Conservation (phyloP, 1,140 invertebrate species). For the Linepithema humile region DNA sequence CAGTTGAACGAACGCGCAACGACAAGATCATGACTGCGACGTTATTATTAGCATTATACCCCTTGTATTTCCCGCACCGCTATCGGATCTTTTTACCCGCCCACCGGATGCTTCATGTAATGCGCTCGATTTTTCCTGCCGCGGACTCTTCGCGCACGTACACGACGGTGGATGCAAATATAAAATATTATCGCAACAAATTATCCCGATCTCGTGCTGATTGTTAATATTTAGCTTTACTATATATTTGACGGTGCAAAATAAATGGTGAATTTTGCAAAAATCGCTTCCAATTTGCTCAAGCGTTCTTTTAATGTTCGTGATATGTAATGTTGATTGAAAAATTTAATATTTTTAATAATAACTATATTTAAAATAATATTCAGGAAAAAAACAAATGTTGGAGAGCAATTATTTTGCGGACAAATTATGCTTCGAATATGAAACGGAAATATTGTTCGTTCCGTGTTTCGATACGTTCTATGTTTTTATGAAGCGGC, state of each 20-base stretch:
- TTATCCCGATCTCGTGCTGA: constrained; percentile 20
- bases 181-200: constrained; percentile 12
- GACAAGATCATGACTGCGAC: constrained; percentile 9
- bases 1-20: neutral
- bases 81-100: neutral
- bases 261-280: neutral
- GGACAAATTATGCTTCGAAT: neutral
- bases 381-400: neutral
- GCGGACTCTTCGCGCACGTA: neutral
- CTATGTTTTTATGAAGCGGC: constrained; percentile 3
- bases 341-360: constrained; percentile 17
- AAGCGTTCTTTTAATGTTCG: constrained; percentile 10
- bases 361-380: constrained; percentile 10
- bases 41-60: neutral
- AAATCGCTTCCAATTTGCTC: constrained; percentile 7
- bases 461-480: neutral
- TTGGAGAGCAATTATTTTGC: neutral
- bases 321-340: neutral
- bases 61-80: neutral
- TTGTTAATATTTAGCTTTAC: constrained; percentile 34
- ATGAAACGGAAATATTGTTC: neutral
- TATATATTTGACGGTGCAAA: neutral
- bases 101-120: neutral
- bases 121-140: neutral
- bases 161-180: neutral